Base-by-base conservation (phyloP, 2,113 vertebrate genomes). In the Ursus arctos region DNA sequence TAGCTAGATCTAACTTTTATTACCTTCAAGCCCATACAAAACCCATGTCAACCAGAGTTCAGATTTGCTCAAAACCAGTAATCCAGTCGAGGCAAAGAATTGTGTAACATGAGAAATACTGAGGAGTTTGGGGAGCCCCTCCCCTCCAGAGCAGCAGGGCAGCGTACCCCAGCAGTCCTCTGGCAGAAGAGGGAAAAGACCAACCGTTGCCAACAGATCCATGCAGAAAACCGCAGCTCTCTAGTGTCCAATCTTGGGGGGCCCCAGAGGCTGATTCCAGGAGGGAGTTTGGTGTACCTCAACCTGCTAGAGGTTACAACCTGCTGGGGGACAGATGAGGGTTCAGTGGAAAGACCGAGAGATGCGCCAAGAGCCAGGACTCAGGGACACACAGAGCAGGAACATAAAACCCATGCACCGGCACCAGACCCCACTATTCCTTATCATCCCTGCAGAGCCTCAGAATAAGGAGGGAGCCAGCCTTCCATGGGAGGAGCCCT, bases 191-290 rank as follows among this genome's bases (percentile, higher is more conserved):
- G 7, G 2, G 7, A 28, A 21, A n/a, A 94, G 53, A 26, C 4
- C 19, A 14, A 53, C 5, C 1, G 0, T 33, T 31, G 0, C 4
- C 4, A 11, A 2, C 15, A 28, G 49, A 53, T 36, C n/a, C 14
- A 36, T 5, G 31, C 2, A 13, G 72, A 88, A 33, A 65, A 40
- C 16, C 10, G n/a, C 53, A 19, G 18, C 36, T 47, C 1, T 79
- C 72, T 72, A 19, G 33, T 59, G 72, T 36, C 26, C 26, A 36
- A 51, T 21, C 31, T 33, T 31, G 19, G 65, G 63, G 24, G 57
- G 69, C n/a, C 19, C 22, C 26, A 77, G 77, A 67, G 21, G 47
- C 43, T 26, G 53, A 67, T 71, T 76, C 87, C 83, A 57, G 61
- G 76, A 79, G n/a, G 43, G 55, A 59, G 26, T 51, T 31, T 8